A percentile compares a stretch with the other conserved stretches of the same genome.
Evolutionary conservation across 2,113 vertebrate genomes (phyloP).

Genomic region (Pungitius pungitius): DNA sequence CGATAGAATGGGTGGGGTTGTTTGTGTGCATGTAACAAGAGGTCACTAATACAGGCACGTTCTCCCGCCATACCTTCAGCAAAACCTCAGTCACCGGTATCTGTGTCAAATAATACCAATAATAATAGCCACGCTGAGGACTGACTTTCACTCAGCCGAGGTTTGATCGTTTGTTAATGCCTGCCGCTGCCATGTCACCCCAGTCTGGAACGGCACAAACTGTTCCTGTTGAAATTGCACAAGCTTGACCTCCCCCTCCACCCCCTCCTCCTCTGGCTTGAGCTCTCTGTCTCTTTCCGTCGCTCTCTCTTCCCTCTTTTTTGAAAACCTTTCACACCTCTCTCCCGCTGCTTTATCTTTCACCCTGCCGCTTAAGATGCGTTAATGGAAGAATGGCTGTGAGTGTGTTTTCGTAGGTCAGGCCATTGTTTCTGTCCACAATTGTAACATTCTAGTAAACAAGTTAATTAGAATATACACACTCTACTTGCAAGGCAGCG

Average conservation of each 20-base stretch:
- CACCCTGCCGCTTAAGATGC: constrained; percentile 5
- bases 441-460: background rate
- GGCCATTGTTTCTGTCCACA: background rate
- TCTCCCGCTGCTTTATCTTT: constrained; percentile 13
- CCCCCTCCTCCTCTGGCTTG: background rate
- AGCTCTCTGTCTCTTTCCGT: constrained; percentile 20
- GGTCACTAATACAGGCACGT: constrained; percentile 18
- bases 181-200: constrained; percentile 51
- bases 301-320: constrained; percentile 13
- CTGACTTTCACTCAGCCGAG: constrained; percentile 34
- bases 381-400: background rate
- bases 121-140: constrained; percentile 8
- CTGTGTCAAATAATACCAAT: constrained; percentile 16
- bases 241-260: constrained; percentile 40
- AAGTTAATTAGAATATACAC: background rate
- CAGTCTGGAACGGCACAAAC: constrained; percentile 66
- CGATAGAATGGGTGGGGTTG: constrained; percentile 43
- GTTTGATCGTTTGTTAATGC: constrained; percentile 57
- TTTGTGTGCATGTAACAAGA: constrained; percentile 44
- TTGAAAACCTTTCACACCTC: background rate
- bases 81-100: constrained; percentile 23
- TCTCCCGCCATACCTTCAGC: constrained; percentile 5
- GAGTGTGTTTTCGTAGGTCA: background rate
- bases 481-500: background rate
- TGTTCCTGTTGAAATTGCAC: constrained; percentile 71